Evolutionary conservation across 2,797 vertebrate genomes (phyloP).

Genomic region (Glossophaga mutica): DNA sequence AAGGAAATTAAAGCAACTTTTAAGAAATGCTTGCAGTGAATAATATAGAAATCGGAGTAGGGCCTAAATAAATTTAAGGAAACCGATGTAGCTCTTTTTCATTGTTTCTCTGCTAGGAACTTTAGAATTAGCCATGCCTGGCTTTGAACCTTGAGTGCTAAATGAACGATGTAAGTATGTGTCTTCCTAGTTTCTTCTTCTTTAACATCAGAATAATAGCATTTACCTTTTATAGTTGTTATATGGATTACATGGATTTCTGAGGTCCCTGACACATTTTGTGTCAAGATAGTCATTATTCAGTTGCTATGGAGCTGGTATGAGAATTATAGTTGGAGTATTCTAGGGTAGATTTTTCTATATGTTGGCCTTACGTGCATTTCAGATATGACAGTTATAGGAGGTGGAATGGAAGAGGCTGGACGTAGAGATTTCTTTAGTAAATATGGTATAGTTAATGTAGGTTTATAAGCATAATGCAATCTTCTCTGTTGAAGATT

Average conservation of each 20-base stretch:
- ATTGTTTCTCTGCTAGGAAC: neutral
- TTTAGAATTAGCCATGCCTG: neutral
- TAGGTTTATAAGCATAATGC: neutral
- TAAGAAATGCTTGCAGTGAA: neutral
- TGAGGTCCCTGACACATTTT: neutral
- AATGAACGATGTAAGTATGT: neutral
- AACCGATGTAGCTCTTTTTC: neutral
- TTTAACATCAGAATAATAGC: neutral
- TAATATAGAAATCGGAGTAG: neutral
- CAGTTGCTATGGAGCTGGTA: neutral
- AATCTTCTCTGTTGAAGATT: neutral
- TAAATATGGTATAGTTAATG: neutral
- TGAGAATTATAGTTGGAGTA: neutral
- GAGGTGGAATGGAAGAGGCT: neutral
- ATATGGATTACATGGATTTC: neutral
- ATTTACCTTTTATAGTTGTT: neutral
- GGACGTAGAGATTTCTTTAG: neutral
- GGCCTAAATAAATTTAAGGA: neutral
- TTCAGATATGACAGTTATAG: neutral
- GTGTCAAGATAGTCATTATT: neutral
- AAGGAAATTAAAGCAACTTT: constrained; percentile 23
- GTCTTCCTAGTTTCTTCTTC: neutral
- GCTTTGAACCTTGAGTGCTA: neutral
- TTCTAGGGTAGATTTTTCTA: neutral
- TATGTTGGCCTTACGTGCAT: neutral